phyloP scores from a whole-genome alignment of 2,113 vertebrate species.

The Hyaena hyaena region DNA sequence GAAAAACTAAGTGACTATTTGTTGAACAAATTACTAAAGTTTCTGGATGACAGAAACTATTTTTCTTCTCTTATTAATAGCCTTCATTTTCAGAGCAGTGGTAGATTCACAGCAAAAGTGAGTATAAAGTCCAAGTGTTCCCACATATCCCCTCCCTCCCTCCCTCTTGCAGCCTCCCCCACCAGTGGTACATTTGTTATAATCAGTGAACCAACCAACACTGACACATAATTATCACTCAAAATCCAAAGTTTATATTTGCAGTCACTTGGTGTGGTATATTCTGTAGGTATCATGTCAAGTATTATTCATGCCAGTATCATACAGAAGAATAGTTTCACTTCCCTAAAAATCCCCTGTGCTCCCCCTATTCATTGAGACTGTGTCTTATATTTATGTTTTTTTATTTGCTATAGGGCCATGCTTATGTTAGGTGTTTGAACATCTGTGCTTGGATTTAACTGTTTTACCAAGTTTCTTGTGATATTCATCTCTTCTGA shows the following conservation, averaged over 20 bases:
- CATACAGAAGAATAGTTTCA: constrained; percentile 28
- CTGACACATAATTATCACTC: background rate
- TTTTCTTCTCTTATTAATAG: background rate
- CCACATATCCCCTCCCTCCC: background rate
- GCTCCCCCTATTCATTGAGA: background rate
- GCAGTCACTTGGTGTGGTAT: background rate
- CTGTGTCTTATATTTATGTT: background rate
- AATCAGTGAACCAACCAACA: background rate
- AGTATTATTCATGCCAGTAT: background rate
- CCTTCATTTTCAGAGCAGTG: background rate
- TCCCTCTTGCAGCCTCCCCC: background rate
- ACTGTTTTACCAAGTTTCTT: background rate
- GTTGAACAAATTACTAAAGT: constrained; percentile 1
- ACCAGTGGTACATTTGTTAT: background rate
- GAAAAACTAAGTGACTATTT: background rate
- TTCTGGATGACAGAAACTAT: background rate
- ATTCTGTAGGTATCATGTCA: background rate
- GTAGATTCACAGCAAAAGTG: background rate
- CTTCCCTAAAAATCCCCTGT: background rate
- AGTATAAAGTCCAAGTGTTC: background rate
- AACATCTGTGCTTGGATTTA: background rate
- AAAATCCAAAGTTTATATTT: background rate
- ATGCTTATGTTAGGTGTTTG: constrained; percentile 41
- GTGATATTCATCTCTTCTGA: background rate
- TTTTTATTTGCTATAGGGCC: background rate